Percentiles rank a stretch among this genome's conserved stretches.
These are phyloP conservation scores for Loris lydekkerianus DNA, from an alignment of 2,797 vertebrate genomes.

Conservation along the genomic window DNA sequence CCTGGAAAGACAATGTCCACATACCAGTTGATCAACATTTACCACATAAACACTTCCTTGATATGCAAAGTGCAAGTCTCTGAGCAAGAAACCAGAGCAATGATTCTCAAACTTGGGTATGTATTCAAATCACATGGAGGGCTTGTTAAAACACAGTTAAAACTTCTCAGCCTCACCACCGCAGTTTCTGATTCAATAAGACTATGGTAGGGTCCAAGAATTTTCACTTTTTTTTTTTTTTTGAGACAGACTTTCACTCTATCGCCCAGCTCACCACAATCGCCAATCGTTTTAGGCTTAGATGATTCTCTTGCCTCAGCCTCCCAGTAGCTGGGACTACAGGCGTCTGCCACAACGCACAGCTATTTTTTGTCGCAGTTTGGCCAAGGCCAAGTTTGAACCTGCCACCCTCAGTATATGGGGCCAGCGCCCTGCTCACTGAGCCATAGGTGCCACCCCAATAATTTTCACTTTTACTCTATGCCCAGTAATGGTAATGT, in stretches of 20 bases:
- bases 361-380: too few relatives aligned
- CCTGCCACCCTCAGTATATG: too few relatives aligned
- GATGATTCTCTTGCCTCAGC: too few relatives aligned
- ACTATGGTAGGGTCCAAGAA: neutral
- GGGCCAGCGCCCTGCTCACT: too few relatives aligned
- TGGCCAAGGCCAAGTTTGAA: too few relatives aligned
- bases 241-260: too few relatives aligned
- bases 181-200: neutral
- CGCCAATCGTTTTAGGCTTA: too few relatives aligned
- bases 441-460: neutral
- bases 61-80: neutral
- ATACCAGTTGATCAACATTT: neutral
- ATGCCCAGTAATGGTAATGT: neutral
- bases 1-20: constrained; percentile 50
- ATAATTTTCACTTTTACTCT: constrained; percentile 15
- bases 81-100: neutral
- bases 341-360: too few relatives aligned
- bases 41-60: neutral
- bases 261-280: too few relatives aligned
- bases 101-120: neutral
- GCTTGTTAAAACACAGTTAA: neutral
- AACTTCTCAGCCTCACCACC: neutral
- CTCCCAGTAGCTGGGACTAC: too few relatives aligned
- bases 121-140: neutral
- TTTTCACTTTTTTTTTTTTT: neutral